These are phyloP conservation scores for Thinocorus orbignyianus DNA, from an alignment of 2,113 vertebrate species.

Conservation along the genomic window DNA sequence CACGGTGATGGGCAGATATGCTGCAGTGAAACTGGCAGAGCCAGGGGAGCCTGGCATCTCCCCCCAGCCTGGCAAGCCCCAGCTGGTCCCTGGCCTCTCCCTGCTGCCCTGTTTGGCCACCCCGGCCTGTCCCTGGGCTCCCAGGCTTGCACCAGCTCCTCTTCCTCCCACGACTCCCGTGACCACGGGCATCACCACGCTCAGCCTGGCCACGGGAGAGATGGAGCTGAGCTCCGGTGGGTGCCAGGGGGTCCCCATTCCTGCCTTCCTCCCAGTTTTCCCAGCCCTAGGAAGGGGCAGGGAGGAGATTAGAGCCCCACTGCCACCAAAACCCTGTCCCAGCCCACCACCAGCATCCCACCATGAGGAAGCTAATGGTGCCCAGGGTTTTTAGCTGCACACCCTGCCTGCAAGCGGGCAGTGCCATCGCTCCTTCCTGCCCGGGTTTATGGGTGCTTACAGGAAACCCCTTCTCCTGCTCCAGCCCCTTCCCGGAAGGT, in stretches of 20 bases:
- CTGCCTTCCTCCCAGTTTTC: fast-evolving
- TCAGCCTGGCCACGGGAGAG: fast-evolving
- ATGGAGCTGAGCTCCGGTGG: fast-evolving
- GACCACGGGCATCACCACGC: fast-evolving
- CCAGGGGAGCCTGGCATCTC: neutral
- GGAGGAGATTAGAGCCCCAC: fast-evolving
- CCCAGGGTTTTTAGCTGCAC: fast-evolving
- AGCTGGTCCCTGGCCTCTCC: neutral
- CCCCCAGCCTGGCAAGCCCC: neutral
- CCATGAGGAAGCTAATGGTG: fast-evolving
- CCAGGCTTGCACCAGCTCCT: neutral
- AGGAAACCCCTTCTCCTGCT: neutral
- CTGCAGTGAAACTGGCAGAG: fast-evolving
- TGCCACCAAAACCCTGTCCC: fast-evolving
- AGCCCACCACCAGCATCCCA: fast-evolving
- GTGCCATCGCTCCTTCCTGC: neutral
- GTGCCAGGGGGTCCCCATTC: neutral
- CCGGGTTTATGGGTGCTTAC: neutral
- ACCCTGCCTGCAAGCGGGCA: fast-evolving
- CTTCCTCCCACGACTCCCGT: neutral
- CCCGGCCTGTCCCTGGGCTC: neutral
- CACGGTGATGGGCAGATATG: fast-evolving
- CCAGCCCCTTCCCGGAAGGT: constrained; percentile 51
- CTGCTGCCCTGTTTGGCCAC: neutral
- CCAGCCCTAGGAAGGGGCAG: neutral